These are phyloP conservation scores for Aurelia aurita DNA, from an alignment of 30 jellyfish, hydroid and myxozoan genomes.

Conservation along the genomic window DNA sequence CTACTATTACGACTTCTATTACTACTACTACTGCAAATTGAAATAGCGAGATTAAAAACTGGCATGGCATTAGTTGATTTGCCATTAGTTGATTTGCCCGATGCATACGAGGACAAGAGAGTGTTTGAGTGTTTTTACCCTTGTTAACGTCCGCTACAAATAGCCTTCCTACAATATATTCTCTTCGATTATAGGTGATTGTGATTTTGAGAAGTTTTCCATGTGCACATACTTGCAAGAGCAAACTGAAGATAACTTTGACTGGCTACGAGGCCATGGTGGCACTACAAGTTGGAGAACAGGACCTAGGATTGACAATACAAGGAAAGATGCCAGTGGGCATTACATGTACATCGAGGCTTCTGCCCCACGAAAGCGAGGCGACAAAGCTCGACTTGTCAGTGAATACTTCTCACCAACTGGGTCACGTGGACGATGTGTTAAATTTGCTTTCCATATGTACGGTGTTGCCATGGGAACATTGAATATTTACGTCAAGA, in stretches of 20 bases:
- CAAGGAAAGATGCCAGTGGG: slow-evolving; percentile 84
- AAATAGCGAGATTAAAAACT: no score
- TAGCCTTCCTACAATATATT: neutral
- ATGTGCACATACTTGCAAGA: slow-evolving; percentile 88
- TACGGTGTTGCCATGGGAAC: slow-evolving; percentile 95
- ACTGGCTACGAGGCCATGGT: slow-evolving; percentile 94
- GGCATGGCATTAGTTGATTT: no score
- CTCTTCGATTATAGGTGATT: slow-evolving; percentile 65
- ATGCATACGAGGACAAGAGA: no score
- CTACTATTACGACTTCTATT: no score
- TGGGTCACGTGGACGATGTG: slow-evolving; percentile 81
- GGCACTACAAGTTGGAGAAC: slow-evolving; percentile 92
- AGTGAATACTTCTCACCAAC: slow-evolving; percentile 89
- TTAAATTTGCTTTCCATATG: slow-evolving; percentile 95
- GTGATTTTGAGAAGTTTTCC: slow-evolving; percentile 81
- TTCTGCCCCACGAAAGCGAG: slow-evolving; percentile 84
- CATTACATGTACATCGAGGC: slow-evolving; percentile 93
- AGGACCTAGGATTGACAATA: slow-evolving; percentile 91
- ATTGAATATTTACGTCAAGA: slow-evolving; percentile 80
- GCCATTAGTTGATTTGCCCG: no score
- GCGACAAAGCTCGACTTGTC: slow-evolving; percentile 86
- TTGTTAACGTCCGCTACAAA: no score
- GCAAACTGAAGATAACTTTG: slow-evolving; percentile 81
- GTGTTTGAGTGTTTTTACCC: no score
- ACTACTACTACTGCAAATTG: no score